phyloP scores from a whole-genome alignment of 1,140 invertebrate genomes.

The Lepidurus apus region DNA sequence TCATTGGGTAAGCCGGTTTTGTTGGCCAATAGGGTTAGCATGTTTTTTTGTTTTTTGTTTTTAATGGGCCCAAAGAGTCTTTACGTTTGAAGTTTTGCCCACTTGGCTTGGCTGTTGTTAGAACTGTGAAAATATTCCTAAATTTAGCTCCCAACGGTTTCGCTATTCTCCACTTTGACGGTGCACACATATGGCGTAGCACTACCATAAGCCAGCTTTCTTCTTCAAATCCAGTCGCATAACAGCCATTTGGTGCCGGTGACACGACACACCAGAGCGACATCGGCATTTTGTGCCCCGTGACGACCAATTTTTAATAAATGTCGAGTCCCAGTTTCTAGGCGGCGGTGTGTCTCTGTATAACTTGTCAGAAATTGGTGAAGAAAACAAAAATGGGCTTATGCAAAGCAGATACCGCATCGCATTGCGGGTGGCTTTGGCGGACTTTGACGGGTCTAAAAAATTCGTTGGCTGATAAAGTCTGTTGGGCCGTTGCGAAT shows the following conservation, averaged over 20 bases:
- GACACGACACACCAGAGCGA: neutral
- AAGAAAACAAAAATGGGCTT: conserved; percentile 10
- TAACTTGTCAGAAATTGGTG: neutral
- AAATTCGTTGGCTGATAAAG: conserved; percentile 4
- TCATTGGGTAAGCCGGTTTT: neutral
- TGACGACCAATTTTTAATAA: neutral
- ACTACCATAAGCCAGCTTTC: neutral
- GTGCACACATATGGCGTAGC: neutral
- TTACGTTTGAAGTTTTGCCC: neutral
- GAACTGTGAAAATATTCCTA: neutral
- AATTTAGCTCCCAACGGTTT: conserved; percentile 10
- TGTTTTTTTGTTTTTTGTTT: too few relatives aligned
- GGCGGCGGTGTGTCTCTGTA: neutral
- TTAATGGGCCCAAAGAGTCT: neutral
- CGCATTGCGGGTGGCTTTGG: neutral
- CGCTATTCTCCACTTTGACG: neutral
- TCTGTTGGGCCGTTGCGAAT: neutral
- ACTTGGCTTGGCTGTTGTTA: conserved; percentile 5
- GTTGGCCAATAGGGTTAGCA: too few relatives aligned
- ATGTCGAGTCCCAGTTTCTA: neutral
- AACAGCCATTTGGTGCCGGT: neutral
- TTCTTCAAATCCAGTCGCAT: neutral
- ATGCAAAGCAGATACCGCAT: neutral
- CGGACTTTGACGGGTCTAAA: conserved; percentile 6
- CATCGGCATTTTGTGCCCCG: neutral